Evolutionary conservation across 2,888 invertebrate genomes (phyloP).

Genomic region (Apeira syringaria): DNA sequence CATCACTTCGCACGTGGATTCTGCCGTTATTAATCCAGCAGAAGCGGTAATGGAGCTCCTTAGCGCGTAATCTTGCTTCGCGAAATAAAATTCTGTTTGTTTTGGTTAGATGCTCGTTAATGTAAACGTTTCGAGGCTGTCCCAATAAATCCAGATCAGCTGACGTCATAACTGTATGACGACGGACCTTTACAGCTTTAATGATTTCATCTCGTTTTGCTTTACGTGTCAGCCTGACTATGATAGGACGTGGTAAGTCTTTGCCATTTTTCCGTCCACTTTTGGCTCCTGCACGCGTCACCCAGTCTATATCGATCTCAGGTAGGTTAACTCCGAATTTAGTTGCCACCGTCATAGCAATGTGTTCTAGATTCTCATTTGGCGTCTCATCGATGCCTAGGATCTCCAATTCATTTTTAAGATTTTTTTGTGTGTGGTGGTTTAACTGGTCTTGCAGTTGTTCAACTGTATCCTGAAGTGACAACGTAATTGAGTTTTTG

Average conservation of each 20-base stretch:
- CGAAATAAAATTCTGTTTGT: constrained; percentile 9
- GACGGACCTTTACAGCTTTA: neutral
- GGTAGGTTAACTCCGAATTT: neutral
- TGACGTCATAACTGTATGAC: neutral
- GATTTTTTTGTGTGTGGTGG: neutral
- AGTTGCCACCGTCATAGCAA: neutral
- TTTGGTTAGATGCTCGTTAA: constrained; percentile 2
- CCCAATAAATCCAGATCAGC: neutral
- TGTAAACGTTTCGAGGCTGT: neutral
- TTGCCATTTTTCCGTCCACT: neutral
- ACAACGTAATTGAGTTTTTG: neutral
- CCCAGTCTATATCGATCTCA: neutral
- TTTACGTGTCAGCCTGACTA: neutral
- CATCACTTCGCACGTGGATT: constrained; percentile 2
- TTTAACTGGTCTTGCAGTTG: neutral
- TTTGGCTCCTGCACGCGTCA: neutral
- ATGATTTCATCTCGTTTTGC: neutral
- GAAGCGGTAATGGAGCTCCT: neutral
- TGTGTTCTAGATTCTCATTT: neutral
- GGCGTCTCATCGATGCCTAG: neutral
- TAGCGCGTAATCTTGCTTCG: constrained; percentile 2
- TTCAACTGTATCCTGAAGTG: neutral
- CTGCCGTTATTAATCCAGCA: constrained; percentile 7
- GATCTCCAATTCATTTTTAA: constrained; percentile 4
- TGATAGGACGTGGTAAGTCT: neutral